Evolutionary conservation across 2,113 vertebrate genomes (phyloP).

Genomic region (Dipodomys ordii): DNA sequence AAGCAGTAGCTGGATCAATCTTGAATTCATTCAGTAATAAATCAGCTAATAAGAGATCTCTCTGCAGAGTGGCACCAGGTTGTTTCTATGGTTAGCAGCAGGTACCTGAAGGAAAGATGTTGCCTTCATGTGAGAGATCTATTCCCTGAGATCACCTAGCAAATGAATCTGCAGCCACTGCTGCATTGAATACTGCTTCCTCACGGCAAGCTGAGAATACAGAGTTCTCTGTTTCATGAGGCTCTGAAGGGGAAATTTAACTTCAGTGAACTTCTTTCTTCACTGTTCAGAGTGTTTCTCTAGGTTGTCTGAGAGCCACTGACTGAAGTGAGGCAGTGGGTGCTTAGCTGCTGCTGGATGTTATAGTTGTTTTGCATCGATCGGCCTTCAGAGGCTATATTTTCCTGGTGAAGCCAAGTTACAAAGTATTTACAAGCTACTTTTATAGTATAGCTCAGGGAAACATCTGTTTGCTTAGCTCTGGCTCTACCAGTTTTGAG

Average conservation of each 20-base stretch:
- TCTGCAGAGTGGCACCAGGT: background rate
- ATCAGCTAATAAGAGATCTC: background rate
- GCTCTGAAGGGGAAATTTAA: background rate
- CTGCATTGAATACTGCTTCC: background rate
- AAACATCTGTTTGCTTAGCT: background rate
- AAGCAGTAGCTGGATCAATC: background rate
- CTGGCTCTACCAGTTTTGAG: background rate
- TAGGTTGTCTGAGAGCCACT: background rate
- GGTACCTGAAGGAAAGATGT: background rate
- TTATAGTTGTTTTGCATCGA: background rate
- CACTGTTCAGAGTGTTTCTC: background rate
- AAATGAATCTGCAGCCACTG: background rate
- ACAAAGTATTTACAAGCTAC: background rate
- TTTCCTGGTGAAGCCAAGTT: background rate
- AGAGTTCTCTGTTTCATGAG: background rate
- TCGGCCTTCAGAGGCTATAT: background rate
- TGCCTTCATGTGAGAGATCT: background rate
- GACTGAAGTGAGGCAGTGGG: background rate
- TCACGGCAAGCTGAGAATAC: background rate
- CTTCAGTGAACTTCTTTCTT: slow-evolving; percentile 19
- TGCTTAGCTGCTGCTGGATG: background rate
- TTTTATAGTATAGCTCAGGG: slow-evolving; percentile 11
- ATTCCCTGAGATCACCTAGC: background rate
- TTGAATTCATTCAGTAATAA: background rate
- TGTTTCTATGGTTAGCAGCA: background rate